Conservation (phyloP, 2,113 vertebrate genomes). For the Salminus brasiliensis region DNA sequence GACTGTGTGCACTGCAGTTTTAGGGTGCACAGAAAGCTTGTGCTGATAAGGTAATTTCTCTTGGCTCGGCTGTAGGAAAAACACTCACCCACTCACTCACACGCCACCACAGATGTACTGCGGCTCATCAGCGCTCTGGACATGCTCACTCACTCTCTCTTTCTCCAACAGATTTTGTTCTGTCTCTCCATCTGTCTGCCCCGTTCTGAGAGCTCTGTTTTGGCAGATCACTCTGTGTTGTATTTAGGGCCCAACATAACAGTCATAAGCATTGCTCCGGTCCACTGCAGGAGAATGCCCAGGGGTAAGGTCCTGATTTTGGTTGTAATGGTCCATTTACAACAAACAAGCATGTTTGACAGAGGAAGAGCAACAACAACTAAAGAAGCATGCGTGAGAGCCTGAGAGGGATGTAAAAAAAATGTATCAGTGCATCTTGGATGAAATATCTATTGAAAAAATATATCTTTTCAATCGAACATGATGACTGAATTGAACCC, state of each 20-base stretch:
- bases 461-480: too few species aligned
- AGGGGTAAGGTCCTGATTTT: background rate
- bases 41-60: slow-evolving; percentile 41
- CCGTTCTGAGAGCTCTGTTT: slow-evolving; percentile 14
- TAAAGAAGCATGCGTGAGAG: background rate
- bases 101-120: background rate
- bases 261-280: slow-evolving; percentile 8
- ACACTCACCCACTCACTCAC: slow-evolving; percentile 19
- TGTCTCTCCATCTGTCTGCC: background rate
- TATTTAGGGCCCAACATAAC: slow-evolving; percentile 11
- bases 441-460: too few species aligned
- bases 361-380: background rate
- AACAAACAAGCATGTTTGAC: slow-evolving; percentile 12
- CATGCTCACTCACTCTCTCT: slow-evolving; percentile 1
- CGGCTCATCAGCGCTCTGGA: slow-evolving; percentile 26
- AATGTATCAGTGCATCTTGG: background rate
- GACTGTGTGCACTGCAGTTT: background rate
- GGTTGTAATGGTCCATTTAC: background rate
- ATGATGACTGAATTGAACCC: too few species aligned
- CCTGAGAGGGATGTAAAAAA: too few species aligned
- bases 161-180: slow-evolving; percentile 1
- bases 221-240: background rate
- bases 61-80: slow-evolving; percentile 41
- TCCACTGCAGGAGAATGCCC: slow-evolving; percentile 1
- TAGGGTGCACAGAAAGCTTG: slow-evolving; percentile 17